Percentiles rank a stretch among this genome's conserved stretches.
phyloP scores from a whole-genome alignment of 2,113 vertebrate genomes.

The Chinchilla lanigera region DNA sequence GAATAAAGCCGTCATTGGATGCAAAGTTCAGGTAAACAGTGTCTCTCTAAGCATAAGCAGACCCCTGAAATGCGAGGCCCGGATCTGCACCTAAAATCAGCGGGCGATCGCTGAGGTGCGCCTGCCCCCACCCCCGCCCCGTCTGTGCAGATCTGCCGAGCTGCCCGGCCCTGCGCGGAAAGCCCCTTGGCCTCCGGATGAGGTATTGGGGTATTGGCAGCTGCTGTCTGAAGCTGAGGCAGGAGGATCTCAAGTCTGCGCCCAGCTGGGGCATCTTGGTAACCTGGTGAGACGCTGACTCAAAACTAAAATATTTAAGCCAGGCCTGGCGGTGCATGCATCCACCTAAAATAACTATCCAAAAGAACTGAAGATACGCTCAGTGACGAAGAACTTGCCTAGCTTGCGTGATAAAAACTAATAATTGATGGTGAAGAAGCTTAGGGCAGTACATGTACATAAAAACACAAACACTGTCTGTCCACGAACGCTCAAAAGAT shows the following conservation, averaged over 20 bases:
- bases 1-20: too few relatives aligned
- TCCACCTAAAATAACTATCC: background rate
- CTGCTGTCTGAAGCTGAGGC: background rate
- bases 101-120: too few relatives aligned
- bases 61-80: too few relatives aligned
- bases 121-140: too few relatives aligned
- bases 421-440: background rate
- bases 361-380: background rate
- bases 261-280: background rate
- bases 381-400: background rate
- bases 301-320: background rate
- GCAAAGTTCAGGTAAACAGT: too few relatives aligned
- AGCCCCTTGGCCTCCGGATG: background rate
- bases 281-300: background rate
- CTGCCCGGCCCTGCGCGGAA: too few relatives aligned
- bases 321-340: background rate
- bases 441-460: background rate
- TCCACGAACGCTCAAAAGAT: background rate
- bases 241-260: background rate
- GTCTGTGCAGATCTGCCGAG: too few relatives aligned
- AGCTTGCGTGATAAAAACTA: background rate
- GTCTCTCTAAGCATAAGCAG: too few relatives aligned
- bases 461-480: background rate
- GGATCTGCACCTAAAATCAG: too few relatives aligned
- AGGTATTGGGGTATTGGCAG: background rate